Evolutionary conservation across 2,888 invertebrate species (phyloP), one percentile per base, ranked within the genome.

Genomic region (Artemia sinica): DNA sequence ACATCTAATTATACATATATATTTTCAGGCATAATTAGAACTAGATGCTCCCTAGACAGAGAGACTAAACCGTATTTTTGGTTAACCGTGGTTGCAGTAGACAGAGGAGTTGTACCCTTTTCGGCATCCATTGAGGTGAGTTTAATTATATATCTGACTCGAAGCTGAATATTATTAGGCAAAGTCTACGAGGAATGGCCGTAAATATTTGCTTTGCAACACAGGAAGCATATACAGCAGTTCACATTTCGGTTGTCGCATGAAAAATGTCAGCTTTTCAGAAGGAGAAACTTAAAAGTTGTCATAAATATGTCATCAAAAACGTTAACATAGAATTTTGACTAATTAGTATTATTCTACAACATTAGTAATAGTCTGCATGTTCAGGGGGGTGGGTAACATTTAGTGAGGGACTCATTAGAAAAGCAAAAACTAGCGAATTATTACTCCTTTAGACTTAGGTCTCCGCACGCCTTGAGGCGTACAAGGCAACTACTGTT

Each of bases 71-170:
- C 85, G 51, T 86, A 87, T 76, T 95, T 93, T 80, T 97, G 97
- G 97, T 80, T 97, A 72, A 93, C 92, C 10, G 85, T 95, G 69
- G 88, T 88, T 77, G 95, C 95, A 7, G 88, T 91, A 76, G 96
- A 96, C 80, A 86, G 88, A 74, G 94, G 90, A 0, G 86, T 90
- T 18, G 89, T 91, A 49, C 91, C 93, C 2, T 81, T 89, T 13
- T 87, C 86, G 76, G 84, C 90, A 58, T 87, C 89, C 75, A 83
- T 91, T 13, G 89, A 93, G 83, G 89, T 89, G 76, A 79, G 78
- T 71, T 49, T 11, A 2, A 13, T 12, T 49, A 9, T 18, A 52
- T 41, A 13, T 13, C 48, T 8, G 14, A 49, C 65, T 49, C 14
- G 18, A 28, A n/a, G 48, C n/a, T 50, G 50, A 14, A 8, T 12